Conservation (phyloP, 2,797 vertebrate species). For the Notoglanidium macrostoma region DNA sequence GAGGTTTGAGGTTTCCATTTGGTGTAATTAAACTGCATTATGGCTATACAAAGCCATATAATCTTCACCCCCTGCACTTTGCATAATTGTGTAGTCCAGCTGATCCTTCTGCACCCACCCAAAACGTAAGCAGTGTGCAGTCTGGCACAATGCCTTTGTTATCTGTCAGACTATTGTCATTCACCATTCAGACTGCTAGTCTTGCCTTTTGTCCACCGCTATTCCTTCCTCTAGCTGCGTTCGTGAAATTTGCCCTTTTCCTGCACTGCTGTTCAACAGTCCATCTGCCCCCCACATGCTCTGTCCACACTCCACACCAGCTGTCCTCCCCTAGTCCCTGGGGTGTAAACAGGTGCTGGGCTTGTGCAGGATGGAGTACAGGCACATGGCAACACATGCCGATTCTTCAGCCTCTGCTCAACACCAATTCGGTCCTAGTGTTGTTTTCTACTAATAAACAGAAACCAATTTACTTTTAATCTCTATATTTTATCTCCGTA, state of each 20-base stretch:
- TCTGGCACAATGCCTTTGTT: conserved; percentile 75
- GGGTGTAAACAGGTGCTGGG: conserved; percentile 65
- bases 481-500: background rate
- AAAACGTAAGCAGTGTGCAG: conserved; percentile 58
- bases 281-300: conserved; percentile 70
- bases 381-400: conserved; percentile 49
- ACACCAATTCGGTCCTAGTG: conserved; percentile 36
- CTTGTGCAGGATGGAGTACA: conserved; percentile 52
- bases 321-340: conserved; percentile 69
- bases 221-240: conserved; percentile 66
- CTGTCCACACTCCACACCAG: conserved; percentile 66
- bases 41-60: conserved; percentile 61
- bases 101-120: conserved; percentile 61
- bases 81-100: conserved; percentile 67
- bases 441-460: conserved; percentile 21
- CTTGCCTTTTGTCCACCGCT: conserved; percentile 75
- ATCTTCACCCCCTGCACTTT: conserved; percentile 62
- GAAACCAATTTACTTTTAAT: background rate
- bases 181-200: conserved; percentile 70
- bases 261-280: conserved; percentile 62
- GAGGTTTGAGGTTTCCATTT: conserved; percentile 44
- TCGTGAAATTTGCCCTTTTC: conserved; percentile 65
- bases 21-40: conserved; percentile 54
- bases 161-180: conserved; percentile 70
- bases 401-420: conserved; percentile 43